Evolutionary conservation across 2,888 invertebrate genomes (phyloP), one percentile per base, ranked within the genome.

Genomic region (Drosophila incognita): DNA sequence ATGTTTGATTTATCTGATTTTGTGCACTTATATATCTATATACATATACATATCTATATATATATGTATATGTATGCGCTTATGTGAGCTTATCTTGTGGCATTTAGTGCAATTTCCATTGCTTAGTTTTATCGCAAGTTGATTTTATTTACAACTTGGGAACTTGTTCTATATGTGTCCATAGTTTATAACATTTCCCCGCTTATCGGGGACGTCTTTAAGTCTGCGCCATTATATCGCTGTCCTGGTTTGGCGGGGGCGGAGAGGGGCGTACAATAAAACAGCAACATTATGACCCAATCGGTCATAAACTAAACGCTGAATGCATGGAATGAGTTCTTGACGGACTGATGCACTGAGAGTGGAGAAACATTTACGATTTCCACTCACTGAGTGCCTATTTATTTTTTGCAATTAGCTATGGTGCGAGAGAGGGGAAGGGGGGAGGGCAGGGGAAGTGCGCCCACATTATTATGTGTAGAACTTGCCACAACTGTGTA

Each of bases 1-100:
- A 82, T 86, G 87, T 84, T 83, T 76, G 69, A 87, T 81, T 87
- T 87, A 87, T 87, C 86, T 83, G 83, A 87, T 86, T 81, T 73
- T 40, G 69, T 75, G 69, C 13, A 46, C 13, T 8, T 42, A n/a
- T 7, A 18, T 36, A 15, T 46, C 1, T 21, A 0, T 46, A 24
- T 48, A 2, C 7, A 8, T 24, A 15, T 27, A 8, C 1, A 1
- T 13, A 7, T 18, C 4, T 27, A 7, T 38, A 1, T 18, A 8
- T 38, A 8, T 18, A 18, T 38, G 18, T 8, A 4, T 18, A 38
- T 33, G 31, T 10, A 10, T 2, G 48, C 15, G 24, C 68, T 60
- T 49, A 54, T 59, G 63, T 79, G 66, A 69, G 79, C 81, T 84
- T 84, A 83, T 68, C 57, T 65, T 48, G 64, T 52, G 69, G 58